phyloP scores from a whole-genome alignment of 2,888 invertebrate species.

The Lymantria dispar region DNA sequence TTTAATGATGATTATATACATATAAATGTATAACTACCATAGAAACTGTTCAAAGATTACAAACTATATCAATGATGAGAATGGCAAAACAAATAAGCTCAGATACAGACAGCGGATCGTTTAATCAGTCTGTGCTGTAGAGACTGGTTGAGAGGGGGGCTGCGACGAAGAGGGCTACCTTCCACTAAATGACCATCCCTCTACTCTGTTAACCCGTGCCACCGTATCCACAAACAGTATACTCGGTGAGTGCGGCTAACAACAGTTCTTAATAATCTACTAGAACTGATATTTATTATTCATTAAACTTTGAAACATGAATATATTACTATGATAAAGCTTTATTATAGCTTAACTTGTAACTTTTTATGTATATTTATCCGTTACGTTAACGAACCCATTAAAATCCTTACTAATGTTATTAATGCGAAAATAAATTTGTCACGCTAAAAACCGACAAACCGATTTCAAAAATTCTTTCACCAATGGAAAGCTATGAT shows the following conservation, averaged over 20 bases:
- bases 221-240: slow-evolving; percentile 79
- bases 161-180: slow-evolving; percentile 49
- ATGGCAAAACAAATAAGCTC: slow-evolving; percentile 63
- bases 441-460: too few species aligned
- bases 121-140: slow-evolving; percentile 76
- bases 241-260: slow-evolving; percentile 67
- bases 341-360: too few species aligned
- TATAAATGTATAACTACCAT: background rate
- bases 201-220: slow-evolving; percentile 74
- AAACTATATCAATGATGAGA: slow-evolving; percentile 49
- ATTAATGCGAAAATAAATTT: too few species aligned
- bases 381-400: too few species aligned
- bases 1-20: too few species aligned
- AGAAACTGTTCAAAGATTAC: slow-evolving; percentile 16
- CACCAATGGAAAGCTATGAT: too few species aligned
- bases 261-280: slow-evolving; percentile 27
- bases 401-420: too few species aligned
- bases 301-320: background rate
- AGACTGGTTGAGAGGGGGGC: slow-evolving; percentile 43
- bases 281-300: slow-evolving; percentile 33
- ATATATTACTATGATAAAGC: too few species aligned
- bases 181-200: slow-evolving; percentile 80
- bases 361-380: too few species aligned
- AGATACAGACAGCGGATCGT: slow-evolving; percentile 70
- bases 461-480: too few species aligned